These are phyloP conservation scores for Microlaimidae sp. DNA, from an alignment of 2,888 invertebrate species.

Conservation along the genomic window DNA sequence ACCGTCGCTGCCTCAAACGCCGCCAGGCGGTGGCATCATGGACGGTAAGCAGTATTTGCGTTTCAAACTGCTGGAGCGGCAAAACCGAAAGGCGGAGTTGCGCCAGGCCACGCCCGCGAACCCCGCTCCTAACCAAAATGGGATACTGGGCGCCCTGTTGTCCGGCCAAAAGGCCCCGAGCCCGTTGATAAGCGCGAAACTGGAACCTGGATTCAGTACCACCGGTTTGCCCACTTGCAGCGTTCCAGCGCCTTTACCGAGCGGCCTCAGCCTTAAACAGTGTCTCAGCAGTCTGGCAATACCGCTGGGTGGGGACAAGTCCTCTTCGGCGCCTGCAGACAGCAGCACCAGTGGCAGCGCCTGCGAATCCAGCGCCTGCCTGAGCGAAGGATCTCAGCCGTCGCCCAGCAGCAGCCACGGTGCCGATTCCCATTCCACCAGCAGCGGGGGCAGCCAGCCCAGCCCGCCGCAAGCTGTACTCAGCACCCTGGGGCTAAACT, in stretches of 20 bases:
- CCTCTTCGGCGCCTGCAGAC: not conserved
- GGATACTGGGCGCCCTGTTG: not conserved
- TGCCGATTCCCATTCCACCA: no score
- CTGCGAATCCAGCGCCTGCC: no score
- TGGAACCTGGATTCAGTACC: not conserved
- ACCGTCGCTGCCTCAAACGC: no score
- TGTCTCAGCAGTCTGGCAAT: constrained; percentile 12
- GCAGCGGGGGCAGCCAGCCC: not conserved
- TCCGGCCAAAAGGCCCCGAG: not conserved
- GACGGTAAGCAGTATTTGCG: constrained; percentile 14
- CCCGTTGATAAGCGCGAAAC: not conserved
- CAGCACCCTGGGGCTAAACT: not conserved
- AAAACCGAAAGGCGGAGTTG: constrained; percentile 6
- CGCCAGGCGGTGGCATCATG: no score
- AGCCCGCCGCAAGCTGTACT: not conserved
- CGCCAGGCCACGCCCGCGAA: not conserved
- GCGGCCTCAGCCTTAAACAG: constrained; percentile 5
- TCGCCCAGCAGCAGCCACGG: no score
- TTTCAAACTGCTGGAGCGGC: constrained; percentile 12
- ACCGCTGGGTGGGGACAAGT: not conserved
- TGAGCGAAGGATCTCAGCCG: no score
- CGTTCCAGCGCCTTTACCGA: not conserved
- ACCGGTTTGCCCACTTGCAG: not conserved
- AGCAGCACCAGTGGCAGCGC: not conserved
- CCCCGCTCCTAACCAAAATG: not conserved